phyloP scores from a whole-genome alignment of 2,888 invertebrate genomes.

The Gisinianus flammeolus region DNA sequence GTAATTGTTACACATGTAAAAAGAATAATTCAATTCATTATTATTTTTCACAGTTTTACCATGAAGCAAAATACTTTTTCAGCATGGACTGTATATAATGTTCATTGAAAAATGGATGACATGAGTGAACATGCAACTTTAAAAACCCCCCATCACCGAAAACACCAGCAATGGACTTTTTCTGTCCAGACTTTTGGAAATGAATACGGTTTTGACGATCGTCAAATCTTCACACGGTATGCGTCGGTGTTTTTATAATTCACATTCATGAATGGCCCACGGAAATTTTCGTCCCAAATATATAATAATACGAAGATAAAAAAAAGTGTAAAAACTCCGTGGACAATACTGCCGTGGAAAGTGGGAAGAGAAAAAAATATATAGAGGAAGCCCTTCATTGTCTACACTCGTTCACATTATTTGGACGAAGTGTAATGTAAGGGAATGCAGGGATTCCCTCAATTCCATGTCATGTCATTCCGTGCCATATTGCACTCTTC shows the following conservation, averaged over 20 bases:
- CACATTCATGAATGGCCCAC: neutral
- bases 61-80: too few relatives aligned
- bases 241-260: neutral
- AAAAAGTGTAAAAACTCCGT: neutral
- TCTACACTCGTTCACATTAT: slow-evolving; percentile 19
- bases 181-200: too few relatives aligned
- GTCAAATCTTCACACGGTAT: neutral
- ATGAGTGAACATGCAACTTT: too few relatives aligned
- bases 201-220: too few relatives aligned
- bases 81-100: too few relatives aligned
- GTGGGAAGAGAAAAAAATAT: slow-evolving; percentile 13
- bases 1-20: too few relatives aligned
- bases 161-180: too few relatives aligned
- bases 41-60: too few relatives aligned
- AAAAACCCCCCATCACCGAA: too few relatives aligned
- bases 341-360: neutral
- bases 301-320: neutral
- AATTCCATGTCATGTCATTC: slow-evolving; percentile 14
- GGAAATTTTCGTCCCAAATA: neutral
- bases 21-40: too few relatives aligned
- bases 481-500: slow-evolving; percentile 23
- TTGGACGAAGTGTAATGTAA: neutral
- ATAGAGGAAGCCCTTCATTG: neutral
- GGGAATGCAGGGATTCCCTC: slow-evolving; percentile 11
- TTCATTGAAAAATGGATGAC: too few relatives aligned